Percentiles rank a stretch among this genome's conserved stretches.
These are phyloP conservation scores for Automeris io DNA, from an alignment of 2,888 invertebrate genomes.

Conservation along the genomic window DNA sequence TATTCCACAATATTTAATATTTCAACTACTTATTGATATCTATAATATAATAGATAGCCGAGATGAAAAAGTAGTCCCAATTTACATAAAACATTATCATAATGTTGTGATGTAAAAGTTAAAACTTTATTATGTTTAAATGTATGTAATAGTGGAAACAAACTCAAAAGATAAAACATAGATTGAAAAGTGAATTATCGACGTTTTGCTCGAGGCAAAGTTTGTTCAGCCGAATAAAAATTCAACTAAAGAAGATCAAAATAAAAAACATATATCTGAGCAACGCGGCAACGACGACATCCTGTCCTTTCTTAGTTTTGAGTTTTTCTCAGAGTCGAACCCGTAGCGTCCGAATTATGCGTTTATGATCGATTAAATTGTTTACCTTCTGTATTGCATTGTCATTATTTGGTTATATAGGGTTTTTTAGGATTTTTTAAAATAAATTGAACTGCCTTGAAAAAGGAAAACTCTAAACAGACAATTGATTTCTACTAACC, in stretches of 20 bases:
- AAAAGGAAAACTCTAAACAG: too few species aligned
- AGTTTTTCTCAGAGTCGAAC: constrained; percentile 40
- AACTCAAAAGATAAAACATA: constrained; percentile 33
- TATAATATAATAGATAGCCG: too few species aligned
- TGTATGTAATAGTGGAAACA: constrained; percentile 56
- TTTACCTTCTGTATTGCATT: constrained; percentile 58
- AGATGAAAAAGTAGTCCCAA: too few species aligned
- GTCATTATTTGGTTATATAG: constrained; percentile 47
- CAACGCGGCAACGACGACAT: constrained; percentile 54
- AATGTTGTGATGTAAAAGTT: too few species aligned
- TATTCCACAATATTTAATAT: too few species aligned
- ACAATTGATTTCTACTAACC: too few species aligned
- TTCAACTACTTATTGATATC: too few species aligned
- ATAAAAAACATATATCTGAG: constrained; percentile 43
- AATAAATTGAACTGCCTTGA: too few species aligned
- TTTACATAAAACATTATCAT: too few species aligned
- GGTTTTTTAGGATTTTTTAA: too few species aligned
- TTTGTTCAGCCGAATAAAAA: constrained; percentile 61
- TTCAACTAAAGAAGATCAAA: constrained; percentile 45
- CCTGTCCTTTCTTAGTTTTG: constrained; percentile 57
- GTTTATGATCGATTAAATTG: constrained; percentile 67
- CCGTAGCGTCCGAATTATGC: constrained; percentile 45
- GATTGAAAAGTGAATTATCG: constrained; percentile 69
- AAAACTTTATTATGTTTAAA: too few species aligned
- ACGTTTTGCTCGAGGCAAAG: constrained; percentile 61